Base-by-base conservation (phyloP, 2,888 invertebrate genomes). In the Amblyjoppa fuscipennis region DNA sequence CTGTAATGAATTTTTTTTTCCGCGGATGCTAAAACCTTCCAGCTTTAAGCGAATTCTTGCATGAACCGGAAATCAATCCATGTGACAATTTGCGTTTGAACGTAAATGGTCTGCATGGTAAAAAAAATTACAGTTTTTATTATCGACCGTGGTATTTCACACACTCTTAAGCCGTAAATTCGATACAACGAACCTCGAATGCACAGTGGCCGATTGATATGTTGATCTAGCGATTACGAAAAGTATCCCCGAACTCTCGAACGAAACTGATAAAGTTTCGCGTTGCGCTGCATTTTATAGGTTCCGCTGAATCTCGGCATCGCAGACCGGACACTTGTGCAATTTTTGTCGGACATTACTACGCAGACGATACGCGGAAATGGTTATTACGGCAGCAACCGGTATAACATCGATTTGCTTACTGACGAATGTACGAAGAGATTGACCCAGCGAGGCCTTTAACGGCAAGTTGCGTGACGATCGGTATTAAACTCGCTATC, bases 341-440 rank as follows among this genome's bases (percentile, higher is more conserved):
- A 68, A 56, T 76, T 51, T 34, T 66, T 20, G 28, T 73, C 53
- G 59, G 16, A 20, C 56, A 68, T 59, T 38, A 84, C 53, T 77
- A 83, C 68, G 69, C 83, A 79, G 64, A 80, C 53, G 83, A 86
- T 89, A 88, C 84, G 61, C 16, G 71, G 82, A 90, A 90, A 84
- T 87, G 75, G 86, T 88, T 87, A 84, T 64, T 28, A 59, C 28
- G 3, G 28, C 59, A 3, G 28, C 9, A 59, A 59, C 9, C 28
- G 4, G 59, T 59, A 28, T 59, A 25, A 11, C 13, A 11, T 59
- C 28, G 59, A 56, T 11, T 25, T 59, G 59, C 28, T 28, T 25
- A 59, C 59, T 25, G 1, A 25, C 59, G 28, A 59, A 28, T 25
- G 28, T 25, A 59, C 28, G 28, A 11, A 59, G 28, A 59, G 28